Evolutionary conservation across 2,113 vertebrate species (phyloP).

Genomic region (Thamnaconus septentrionalis): DNA sequence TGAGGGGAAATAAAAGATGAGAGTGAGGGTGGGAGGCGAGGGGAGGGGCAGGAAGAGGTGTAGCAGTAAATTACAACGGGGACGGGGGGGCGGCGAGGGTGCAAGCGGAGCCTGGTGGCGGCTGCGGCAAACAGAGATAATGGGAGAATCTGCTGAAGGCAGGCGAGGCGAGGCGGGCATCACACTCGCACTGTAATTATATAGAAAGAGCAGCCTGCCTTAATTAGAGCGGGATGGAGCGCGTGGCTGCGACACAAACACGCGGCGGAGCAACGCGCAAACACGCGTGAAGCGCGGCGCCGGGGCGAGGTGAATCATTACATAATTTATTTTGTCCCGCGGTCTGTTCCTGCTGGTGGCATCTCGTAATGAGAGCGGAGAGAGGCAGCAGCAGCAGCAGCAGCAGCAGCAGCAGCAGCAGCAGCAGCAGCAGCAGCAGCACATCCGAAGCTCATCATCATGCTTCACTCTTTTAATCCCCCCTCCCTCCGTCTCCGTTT

Average conservation of each 20-base stretch:
- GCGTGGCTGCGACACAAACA: constrained; percentile 28
- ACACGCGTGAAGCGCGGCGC: constrained; percentile 13
- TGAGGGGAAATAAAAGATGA: constrained; percentile 17
- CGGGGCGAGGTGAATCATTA: constrained; percentile 50
- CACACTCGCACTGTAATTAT: constrained; percentile 49
- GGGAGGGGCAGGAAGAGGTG: constrained; percentile 22
- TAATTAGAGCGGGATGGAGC: constrained; percentile 64
- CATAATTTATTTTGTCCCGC: constrained; percentile 32
- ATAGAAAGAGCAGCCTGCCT: constrained; percentile 51
- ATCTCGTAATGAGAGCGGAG: constrained; percentile 44
- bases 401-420: neutral
- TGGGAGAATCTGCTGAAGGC: constrained; percentile 59
- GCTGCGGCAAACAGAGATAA: constrained; percentile 56
- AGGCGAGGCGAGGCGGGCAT: constrained; percentile 32
- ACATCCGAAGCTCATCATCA: neutral
- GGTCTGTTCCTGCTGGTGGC: constrained; percentile 38
- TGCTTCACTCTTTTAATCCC: no score
- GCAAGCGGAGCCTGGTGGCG: constrained; percentile 41
- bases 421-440: neutral
- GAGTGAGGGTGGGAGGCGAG: neutral
- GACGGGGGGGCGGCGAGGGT: constrained; percentile 41
- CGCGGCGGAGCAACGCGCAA: constrained; percentile 14
- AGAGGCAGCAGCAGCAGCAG: neutral
- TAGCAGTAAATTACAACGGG: constrained; percentile 41
- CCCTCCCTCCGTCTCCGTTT: no score